Percentiles rank a stretch among this genome's conserved stretches.
phyloP scores from a whole-genome alignment of 2,888 invertebrate species.

The Drosophila vallismaia region DNA sequence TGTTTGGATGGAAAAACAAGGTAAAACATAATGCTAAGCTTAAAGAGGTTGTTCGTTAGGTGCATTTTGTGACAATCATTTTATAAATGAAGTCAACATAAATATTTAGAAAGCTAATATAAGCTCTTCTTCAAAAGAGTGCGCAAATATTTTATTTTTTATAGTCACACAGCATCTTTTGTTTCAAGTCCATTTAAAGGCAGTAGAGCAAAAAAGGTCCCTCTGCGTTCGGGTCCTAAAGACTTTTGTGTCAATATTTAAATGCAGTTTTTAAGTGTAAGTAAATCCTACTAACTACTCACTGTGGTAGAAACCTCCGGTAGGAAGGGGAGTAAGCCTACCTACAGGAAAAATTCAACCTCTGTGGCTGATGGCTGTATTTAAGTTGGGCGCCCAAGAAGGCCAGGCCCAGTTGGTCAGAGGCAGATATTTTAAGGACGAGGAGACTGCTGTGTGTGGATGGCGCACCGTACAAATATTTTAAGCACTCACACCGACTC shows the following conservation, averaged over 20 bases:
- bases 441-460: constrained; percentile 28
- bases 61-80: too few relatives aligned
- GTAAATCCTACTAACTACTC: background rate
- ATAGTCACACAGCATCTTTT: background rate
- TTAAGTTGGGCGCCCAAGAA: constrained; percentile 56
- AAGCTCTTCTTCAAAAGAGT: background rate
- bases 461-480: constrained; percentile 69
- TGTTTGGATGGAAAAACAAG: too few relatives aligned
- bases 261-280: background rate
- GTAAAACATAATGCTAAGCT: too few relatives aligned
- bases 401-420: constrained; percentile 26
- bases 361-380: constrained; percentile 29
- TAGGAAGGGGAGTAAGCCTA: background rate
- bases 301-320: background rate
- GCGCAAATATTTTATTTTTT: background rate
- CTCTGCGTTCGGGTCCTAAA: background rate
- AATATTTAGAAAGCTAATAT: background rate
- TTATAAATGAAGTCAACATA: too few relatives aligned
- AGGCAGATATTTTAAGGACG: constrained; percentile 37
- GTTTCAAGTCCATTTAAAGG: background rate
- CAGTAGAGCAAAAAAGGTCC: background rate
- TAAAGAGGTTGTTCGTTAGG: too few relatives aligned
- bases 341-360: constrained; percentile 8
- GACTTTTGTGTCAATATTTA: constrained; percentile 1
- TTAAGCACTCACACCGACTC: constrained; percentile 58